Base-by-base conservation (phyloP, 2,888 invertebrate species). In the Metopia argyrocephala region DNA sequence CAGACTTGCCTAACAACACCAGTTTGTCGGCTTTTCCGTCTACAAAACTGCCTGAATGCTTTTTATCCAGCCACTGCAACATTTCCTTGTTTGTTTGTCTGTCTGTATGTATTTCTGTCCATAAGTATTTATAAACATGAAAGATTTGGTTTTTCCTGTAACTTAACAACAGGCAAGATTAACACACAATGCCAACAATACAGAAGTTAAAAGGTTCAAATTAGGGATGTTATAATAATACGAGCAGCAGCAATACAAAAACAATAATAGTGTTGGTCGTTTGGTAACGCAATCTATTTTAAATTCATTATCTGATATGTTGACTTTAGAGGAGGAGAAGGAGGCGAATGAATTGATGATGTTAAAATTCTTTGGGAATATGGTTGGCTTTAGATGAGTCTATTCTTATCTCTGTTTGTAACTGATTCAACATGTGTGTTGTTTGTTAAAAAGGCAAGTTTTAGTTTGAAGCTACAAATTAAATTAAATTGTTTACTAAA, bases 401-500 rank as follows among this genome's bases (percentile, higher is more conserved):
- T 31, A 12, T 31, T 12, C 3, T 31, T 31, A 31, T 31, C 31
- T 31, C 9, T 28, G 3, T 31, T 31, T 9, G 7, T 12, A 31
- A 31, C 31, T 3, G 12, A 31, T 31, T 31, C 31, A 31, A 31
- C 31, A 31, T 31, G 31, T 31, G 31, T 31, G 31, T 31, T 12
- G 31, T 31, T 31, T 5, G 31, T 28, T 31, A 65, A 61, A 31
- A 45, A 71, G 50, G 52, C 70, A 59, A 46, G 18, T 52, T 75
- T 69, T 62, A 74, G 3, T 7, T 31, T 31, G 7, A 31, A 31
- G 12, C 31, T 31, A 12, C 9, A 31, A 31, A 79, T 79, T 79
- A 70, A 79, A 79, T 75, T 70, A 79, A 75, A 75, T 61, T 59
- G 61, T 65, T 48, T 65, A 52, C 28, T 59, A 28, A 45, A 54